Evolutionary conservation across 2,888 invertebrate species (phyloP), one percentile per base, ranked within the genome.

Genomic region (Neuroscelio doddi): DNA sequence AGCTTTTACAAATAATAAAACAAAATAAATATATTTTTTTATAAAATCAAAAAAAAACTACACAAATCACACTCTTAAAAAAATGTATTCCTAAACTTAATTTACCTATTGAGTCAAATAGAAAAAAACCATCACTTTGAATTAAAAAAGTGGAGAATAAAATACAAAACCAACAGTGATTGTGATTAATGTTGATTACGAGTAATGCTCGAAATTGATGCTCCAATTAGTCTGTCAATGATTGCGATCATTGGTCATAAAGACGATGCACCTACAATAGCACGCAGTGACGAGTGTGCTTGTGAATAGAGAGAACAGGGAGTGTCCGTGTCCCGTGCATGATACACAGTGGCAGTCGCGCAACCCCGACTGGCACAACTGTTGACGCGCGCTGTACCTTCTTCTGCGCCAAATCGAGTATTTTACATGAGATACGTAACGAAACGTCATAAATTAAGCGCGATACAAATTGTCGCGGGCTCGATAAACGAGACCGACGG

Each of bases 191-290:
- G n/a, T n/a, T n/a, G n/a, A n/a, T n/a, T 38, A 27, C 45, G 47
- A 56, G 39, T 56, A 47, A 47, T 12, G 41, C 12, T 41, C 38
- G 30, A 47, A 56, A 56, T 42, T 47, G 49, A 34, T 36, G 49
- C 15, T 36, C 42, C 57, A 49, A 49, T 57, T 49, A 57, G 46
- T 42, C 42, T 29, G 34, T 16, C 39, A 46, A 45, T 46, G 21
- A 55, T 39, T 36, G 44, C 16, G 29, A 39, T 36, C 29, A 45
- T 36, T 7, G 16, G 16, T 53, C 16, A 9, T 51, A 50, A 41
- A 5, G 21, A 21, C 8, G 17, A 42, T 12, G 29, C 39, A 50
- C 47, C 47, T 47, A 50, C 29, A 32, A 12, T 21, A n/a, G 41
- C 8, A 39, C 10, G 27, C 16, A n/a, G 38, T 27, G 27, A 38